These are phyloP conservation scores for Taxidea taxus DNA, from an alignment of 2,113 vertebrate species.

Conservation along the genomic window DNA sequence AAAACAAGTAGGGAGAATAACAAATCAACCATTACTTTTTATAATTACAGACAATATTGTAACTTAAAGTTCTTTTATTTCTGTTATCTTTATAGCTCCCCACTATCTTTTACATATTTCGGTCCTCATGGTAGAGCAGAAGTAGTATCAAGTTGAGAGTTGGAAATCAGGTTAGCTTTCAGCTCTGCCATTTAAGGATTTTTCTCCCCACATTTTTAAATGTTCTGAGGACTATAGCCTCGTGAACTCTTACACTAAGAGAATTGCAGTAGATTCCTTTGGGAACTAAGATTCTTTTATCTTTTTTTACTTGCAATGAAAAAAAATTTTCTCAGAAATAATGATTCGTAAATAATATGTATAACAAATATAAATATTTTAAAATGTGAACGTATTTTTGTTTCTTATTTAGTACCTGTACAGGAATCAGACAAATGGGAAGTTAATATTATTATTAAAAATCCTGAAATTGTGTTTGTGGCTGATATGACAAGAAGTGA, in stretches of 20 bases:
- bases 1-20: neutral
- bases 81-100: neutral
- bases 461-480: slow-evolving; percentile 97
- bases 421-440: slow-evolving; percentile 86
- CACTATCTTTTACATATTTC: neutral
- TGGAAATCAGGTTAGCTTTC: neutral
- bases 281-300: neutral
- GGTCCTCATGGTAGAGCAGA: neutral
- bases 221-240: neutral
- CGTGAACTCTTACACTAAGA: neutral
- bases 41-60: neutral
- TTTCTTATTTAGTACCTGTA: slow-evolving; percentile 78
- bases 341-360: neutral
- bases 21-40: neutral
- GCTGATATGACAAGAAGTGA: slow-evolving; percentile 95
- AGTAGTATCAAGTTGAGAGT: neutral
- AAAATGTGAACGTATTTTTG: slow-evolving; percentile 1
- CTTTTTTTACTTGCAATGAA: slow-evolving; percentile 35
- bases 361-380: slow-evolving; percentile 4
- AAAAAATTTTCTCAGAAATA: neutral
- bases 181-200: neutral
- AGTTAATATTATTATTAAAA: slow-evolving; percentile 91
- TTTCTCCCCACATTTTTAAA: neutral
- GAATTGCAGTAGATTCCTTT: neutral
- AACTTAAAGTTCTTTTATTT: neutral